phyloP scores from a whole-genome alignment of 2,797 vertebrate species.

The Eutrigla gurnardus region DNA sequence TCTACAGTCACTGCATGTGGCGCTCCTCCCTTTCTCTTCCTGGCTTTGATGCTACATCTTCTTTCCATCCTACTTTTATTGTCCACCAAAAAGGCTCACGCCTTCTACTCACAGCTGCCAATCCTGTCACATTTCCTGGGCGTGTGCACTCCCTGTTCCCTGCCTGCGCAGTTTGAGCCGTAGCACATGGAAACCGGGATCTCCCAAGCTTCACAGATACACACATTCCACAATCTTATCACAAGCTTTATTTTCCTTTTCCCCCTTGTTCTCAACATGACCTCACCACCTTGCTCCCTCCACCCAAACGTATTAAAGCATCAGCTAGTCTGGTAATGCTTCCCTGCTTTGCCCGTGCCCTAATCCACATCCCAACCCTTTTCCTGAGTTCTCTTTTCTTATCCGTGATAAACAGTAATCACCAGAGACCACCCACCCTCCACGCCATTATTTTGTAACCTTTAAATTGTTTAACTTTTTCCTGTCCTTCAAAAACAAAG shows the following conservation, averaged over 20 bases:
- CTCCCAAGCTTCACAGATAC: constrained; percentile 52
- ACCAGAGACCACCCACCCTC: constrained; percentile 68
- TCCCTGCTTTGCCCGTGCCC: constrained; percentile 20
- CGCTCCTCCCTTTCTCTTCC: constrained; percentile 24
- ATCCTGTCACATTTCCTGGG: constrained; percentile 62
- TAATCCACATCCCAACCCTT: constrained; percentile 70
- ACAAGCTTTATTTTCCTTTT: constrained; percentile 55
- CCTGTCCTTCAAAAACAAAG: constrained; percentile 76
- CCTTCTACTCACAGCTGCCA: constrained; percentile 41
- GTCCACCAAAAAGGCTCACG: constrained; percentile 36
- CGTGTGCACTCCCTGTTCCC: constrained; percentile 38
- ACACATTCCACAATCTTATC: constrained; percentile 70
- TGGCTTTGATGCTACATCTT: constrained; percentile 25
- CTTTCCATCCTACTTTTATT: constrained; percentile 51
- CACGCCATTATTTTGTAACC: constrained; percentile 65
- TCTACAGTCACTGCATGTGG: constrained; percentile 13
- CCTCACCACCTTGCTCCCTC: constrained; percentile 72
- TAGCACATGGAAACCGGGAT: constrained; percentile 58
- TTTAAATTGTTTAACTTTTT: constrained; percentile 81
- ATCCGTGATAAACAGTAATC: constrained; percentile 74
- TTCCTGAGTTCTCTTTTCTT: constrained; percentile 73
- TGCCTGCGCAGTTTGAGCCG: constrained; percentile 40
- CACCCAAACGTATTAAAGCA: constrained; percentile 71
- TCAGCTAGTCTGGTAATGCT: constrained; percentile 9
- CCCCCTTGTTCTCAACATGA: constrained; percentile 67